phyloP scores from a whole-genome alignment of 2,888 invertebrate genomes.

The Campopleginae sp. region DNA sequence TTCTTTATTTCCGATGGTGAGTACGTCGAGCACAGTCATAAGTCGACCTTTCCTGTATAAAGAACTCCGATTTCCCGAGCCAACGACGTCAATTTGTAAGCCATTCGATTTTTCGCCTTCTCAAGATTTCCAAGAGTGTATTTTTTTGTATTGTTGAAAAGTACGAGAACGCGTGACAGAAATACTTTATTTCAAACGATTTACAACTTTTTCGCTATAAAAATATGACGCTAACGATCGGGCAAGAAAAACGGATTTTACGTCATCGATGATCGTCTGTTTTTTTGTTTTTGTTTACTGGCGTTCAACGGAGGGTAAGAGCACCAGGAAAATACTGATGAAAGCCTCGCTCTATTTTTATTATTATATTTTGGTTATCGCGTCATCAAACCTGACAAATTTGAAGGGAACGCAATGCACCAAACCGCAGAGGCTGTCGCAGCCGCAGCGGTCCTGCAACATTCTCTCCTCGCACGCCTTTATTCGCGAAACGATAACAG shows the following conservation, averaged over 20 bases:
- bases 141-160: background rate
- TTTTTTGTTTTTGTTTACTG: background rate
- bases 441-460: constrained; percentile 40
- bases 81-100: background rate
- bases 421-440: constrained; percentile 59
- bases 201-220: background rate
- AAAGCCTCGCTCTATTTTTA: background rate
- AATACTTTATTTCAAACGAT: background rate
- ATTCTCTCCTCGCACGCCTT: constrained; percentile 14
- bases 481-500: constrained; percentile 13
- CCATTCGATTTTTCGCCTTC: constrained; percentile 2
- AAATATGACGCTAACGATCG: background rate
- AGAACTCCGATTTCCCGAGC: background rate
- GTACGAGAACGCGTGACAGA: background rate
- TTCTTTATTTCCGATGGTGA: background rate
- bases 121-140: background rate
- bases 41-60: constrained; percentile 3
- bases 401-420: constrained; percentile 62
- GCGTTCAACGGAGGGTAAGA: background rate
- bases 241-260: background rate
- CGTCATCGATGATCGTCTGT: background rate
- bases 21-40: background rate
- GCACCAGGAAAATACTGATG: background rate
- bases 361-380: constrained; percentile 31
- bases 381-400: constrained; percentile 47